phyloP scores from a whole-genome alignment of 2,797 vertebrate species.

The Spondyliosoma cantharus region DNA sequence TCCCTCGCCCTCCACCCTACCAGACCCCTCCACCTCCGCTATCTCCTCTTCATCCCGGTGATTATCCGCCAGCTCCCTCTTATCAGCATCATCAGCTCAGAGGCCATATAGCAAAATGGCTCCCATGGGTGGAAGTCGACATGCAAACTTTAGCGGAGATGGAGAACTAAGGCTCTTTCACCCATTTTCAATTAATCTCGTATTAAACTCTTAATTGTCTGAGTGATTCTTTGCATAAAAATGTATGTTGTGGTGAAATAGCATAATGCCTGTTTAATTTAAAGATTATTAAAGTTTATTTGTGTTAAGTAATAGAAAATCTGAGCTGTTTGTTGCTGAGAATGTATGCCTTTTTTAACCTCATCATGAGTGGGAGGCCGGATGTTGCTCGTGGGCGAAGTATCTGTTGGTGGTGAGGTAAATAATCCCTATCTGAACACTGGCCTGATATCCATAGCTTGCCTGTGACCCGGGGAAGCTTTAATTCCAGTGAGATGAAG shows the following conservation, averaged over 20 bases:
- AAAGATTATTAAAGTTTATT: neutral
- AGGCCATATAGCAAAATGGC: conserved; percentile 50
- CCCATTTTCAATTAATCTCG: neutral
- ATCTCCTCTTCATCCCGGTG: conserved; percentile 38
- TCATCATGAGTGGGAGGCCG: conserved; percentile 4
- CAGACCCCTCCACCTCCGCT: conserved; percentile 28
- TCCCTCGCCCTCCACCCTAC: conserved; percentile 14
- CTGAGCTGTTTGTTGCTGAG: conserved; percentile 1
- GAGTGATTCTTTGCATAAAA: conserved; percentile 19
- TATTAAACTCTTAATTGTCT: conserved; percentile 13
- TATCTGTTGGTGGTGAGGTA: conserved; percentile 32
- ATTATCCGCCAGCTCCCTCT: conserved; percentile 50
- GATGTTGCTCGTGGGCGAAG: conserved; percentile 30
- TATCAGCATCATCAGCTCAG: conserved; percentile 54
- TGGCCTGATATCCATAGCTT: conserved; percentile 42
- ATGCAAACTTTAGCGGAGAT: conserved; percentile 33
- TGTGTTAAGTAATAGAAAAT: conserved; percentile 6
- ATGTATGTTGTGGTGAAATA: conserved; percentile 12
- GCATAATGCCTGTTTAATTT: neutral
- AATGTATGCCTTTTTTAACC: conserved; percentile 24
- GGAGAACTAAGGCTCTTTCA: conserved; percentile 8
- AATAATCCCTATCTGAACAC: conserved; percentile 53
- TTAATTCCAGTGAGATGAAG: conserved; percentile 67
- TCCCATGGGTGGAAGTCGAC: conserved; percentile 21
- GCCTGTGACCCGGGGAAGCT: conserved; percentile 53